Evolutionary conservation across 2,113 vertebrate species (phyloP).

Genomic region (Meles meles): DNA sequence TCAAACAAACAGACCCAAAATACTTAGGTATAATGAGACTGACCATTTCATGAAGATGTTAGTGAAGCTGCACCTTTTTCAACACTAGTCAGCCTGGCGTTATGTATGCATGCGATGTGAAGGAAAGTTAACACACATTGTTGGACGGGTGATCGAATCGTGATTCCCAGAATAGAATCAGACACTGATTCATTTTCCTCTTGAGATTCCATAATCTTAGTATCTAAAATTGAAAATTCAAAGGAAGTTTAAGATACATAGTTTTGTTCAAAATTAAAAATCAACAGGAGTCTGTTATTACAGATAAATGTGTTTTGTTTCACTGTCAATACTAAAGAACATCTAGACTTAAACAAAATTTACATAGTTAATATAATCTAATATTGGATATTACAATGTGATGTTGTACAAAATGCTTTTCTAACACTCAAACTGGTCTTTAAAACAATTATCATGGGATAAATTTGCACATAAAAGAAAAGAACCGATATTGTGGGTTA

Average conservation of each 20-base stretch:
- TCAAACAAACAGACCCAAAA: neutral
- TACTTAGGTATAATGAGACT: neutral
- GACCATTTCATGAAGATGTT: neutral
- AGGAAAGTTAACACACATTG: neutral
- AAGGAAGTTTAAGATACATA: neutral
- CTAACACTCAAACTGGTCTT: neutral
- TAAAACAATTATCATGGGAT: neutral
- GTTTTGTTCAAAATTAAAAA: conserved; percentile 25
- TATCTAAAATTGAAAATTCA: neutral
- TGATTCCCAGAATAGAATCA: neutral
- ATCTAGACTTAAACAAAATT: neutral
- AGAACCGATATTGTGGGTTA: neutral
- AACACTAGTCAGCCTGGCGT: neutral
- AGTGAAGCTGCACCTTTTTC: neutral
- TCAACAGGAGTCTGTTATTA: neutral
- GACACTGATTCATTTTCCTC: neutral
- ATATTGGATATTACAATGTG: neutral
- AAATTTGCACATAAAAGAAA: neutral
- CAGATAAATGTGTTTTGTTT: neutral
- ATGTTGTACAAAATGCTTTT: neutral
- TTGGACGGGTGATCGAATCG: neutral
- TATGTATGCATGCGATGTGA: neutral
- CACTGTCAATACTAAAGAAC: neutral
- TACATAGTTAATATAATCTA: neutral
- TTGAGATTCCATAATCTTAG: neutral